Percentiles rank a stretch among this genome's conserved stretches.
Conservation (phyloP, 2,113 vertebrate species). For the Calidris pygmaea region DNA sequence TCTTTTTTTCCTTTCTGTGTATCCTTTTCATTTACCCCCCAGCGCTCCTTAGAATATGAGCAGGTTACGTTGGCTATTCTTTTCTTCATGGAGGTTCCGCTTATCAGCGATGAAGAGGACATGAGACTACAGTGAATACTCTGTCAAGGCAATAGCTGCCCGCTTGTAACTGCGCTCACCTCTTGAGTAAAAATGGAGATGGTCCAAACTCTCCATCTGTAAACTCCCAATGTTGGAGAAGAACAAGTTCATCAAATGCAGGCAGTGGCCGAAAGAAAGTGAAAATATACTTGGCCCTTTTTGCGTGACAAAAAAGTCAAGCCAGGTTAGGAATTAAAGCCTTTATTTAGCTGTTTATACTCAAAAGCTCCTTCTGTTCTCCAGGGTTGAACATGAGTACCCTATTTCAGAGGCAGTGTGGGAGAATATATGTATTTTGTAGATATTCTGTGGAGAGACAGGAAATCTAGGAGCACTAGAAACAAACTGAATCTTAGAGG, state of each 20-base stretch:
- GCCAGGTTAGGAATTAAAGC: neutral
- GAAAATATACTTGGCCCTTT: neutral
- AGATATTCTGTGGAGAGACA: neutral
- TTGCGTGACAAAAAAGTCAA: rapidly evolving
- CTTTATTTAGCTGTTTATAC: neutral
- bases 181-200: neutral
- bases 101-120: neutral
- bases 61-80: neutral
- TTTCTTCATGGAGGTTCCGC: neutral
- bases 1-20: neutral
- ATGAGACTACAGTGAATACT: neutral
- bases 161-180: neutral
- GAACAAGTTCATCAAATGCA: neutral
- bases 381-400: neutral
- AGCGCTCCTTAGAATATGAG: neutral
- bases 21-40: neutral
- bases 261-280: neutral
- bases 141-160: neutral
- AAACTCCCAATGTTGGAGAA: neutral
- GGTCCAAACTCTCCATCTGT: neutral
- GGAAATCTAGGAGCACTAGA: neutral
- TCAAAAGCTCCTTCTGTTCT: neutral
- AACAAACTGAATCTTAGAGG: neutral
- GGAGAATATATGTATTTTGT: neutral
- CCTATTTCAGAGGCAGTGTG: neutral